These are phyloP conservation scores for Athene cunicularia DNA, from an alignment of 2,113 vertebrate genomes.

Conservation along the genomic window DNA sequence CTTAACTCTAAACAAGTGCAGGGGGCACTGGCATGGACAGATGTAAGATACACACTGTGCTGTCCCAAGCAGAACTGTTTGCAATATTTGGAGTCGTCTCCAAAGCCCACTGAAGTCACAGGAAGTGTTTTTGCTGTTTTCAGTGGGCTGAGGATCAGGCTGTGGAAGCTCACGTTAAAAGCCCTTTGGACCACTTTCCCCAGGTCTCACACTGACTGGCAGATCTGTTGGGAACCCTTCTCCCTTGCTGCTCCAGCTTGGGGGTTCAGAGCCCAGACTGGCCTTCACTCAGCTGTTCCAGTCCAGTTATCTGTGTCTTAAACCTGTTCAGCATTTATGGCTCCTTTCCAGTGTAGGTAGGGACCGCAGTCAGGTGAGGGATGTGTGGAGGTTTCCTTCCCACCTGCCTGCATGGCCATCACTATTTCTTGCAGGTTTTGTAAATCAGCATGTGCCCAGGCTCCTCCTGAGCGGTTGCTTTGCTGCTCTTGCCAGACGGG, in stretches of 20 bases:
- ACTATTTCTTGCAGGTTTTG: not conserved
- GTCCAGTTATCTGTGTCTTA: not conserved
- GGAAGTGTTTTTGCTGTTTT: not conserved
- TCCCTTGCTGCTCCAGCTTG: accelerated
- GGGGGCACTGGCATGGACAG: accelerated
- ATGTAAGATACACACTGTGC: accelerated
- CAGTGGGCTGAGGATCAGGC: no score
- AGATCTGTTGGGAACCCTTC: not conserved
- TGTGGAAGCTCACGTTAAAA: not conserved
- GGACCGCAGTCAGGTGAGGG: not conserved
- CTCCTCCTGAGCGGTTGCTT: not conserved
- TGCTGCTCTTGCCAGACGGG: not conserved
- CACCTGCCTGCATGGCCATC: not conserved
- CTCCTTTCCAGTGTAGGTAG: not conserved
- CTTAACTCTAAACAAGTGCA: not conserved
- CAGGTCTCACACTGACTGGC: not conserved
- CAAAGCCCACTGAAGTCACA: not conserved
- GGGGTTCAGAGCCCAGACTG: not conserved
- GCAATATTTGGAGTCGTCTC: not conserved
- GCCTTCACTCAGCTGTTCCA: accelerated
- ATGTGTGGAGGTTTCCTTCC: not conserved
- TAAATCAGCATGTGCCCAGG: accelerated
- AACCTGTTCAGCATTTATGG: not conserved
- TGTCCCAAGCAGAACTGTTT: not conserved
- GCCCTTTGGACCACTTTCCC: not conserved